A percentile compares a stretch with the other conserved stretches of the same genome.
Conservation (phyloP, 1,140 invertebrate genomes). For the Drosophila yakuba region DNA sequence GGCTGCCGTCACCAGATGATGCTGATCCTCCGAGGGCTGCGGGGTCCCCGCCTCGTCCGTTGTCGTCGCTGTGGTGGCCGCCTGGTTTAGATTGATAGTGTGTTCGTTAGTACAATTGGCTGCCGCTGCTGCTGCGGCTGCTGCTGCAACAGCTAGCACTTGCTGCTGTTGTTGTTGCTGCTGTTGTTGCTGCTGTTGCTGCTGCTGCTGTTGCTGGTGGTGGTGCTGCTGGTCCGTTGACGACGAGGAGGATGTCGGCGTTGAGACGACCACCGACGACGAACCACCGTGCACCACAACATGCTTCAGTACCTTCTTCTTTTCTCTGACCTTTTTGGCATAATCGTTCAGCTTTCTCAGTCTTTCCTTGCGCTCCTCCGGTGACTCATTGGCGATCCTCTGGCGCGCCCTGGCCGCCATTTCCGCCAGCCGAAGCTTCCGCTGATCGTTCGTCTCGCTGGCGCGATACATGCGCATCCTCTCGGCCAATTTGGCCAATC, state of each 20-base stretch:
- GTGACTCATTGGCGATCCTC: conserved; percentile 86
- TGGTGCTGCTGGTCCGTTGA: conserved; percentile 67
- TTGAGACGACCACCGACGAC: conserved; percentile 46
- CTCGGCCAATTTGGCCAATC: conserved; percentile 85
- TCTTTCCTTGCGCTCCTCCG: conserved; percentile 85
- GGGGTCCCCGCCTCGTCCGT: conserved; percentile 31
- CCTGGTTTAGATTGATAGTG: conserved; percentile 83
- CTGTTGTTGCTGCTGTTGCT: conserved; percentile 48
- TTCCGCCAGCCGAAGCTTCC: conserved; percentile 85
- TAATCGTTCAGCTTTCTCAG: conserved; percentile 84
- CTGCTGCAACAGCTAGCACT: conserved; percentile 59
- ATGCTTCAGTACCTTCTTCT: conserved; percentile 82
- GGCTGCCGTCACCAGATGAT: conserved; percentile 62
- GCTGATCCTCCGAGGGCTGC: conserved; percentile 27
- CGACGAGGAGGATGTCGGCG: conserved; percentile 55
- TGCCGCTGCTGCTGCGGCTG: conserved; percentile 55
- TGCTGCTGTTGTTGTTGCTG: conserved; percentile 65
- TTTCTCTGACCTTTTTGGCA: conserved; percentile 84
- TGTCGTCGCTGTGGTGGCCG: conserved; percentile 29
- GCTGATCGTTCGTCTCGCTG: conserved; percentile 85
- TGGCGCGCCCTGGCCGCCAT: conserved; percentile 86
- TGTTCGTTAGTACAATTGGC: conserved; percentile 80
- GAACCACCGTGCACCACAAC: conserved; percentile 53
- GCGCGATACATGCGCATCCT: conserved; percentile 82
- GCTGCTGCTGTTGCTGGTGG: conserved; percentile 52